Conservation (phyloP, 2,888 invertebrate genomes). For the Axea sp. region DNA sequence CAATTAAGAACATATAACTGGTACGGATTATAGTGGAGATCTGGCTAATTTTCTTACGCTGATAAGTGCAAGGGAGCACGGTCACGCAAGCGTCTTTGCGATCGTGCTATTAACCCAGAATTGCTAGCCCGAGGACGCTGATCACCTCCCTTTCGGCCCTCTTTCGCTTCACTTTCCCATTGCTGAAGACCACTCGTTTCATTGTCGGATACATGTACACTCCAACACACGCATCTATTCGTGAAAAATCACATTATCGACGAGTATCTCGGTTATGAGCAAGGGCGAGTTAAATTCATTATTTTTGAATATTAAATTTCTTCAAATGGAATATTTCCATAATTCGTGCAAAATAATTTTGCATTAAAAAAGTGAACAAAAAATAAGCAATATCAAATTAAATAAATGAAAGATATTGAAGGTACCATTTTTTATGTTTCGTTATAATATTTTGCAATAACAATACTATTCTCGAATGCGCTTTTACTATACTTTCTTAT, state of each 20-base stretch:
- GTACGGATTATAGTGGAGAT: constrained; percentile 42
- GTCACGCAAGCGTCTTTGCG: constrained; percentile 61
- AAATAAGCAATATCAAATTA: too few relatives aligned
- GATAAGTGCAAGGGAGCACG: constrained; percentile 55
- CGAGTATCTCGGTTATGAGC: not conserved
- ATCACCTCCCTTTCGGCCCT: constrained; percentile 24
- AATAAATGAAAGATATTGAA: too few relatives aligned
- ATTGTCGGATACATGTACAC: constrained; percentile 11
- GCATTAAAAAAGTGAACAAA: too few relatives aligned
- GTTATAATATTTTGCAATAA: too few relatives aligned
- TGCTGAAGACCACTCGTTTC: too few relatives aligned
- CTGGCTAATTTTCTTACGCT: constrained; percentile 49
- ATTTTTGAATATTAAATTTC: too few relatives aligned
- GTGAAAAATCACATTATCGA: constrained; percentile 11
- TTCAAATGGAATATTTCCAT: too few relatives aligned
- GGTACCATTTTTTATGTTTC: too few relatives aligned
- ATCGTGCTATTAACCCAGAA: constrained; percentile 64
- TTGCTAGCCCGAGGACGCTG: constrained; percentile 50
- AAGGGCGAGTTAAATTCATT: too few relatives aligned
- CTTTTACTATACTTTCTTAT: too few relatives aligned
- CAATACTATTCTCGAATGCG: too few relatives aligned
- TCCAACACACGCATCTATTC: constrained; percentile 11
- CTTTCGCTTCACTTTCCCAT: constrained; percentile 47
- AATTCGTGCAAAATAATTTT: too few relatives aligned
- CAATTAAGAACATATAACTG: constrained; percentile 42